A percentile compares a stretch with the other conserved stretches of the same genome.
Evolutionary conservation across 2,888 invertebrate genomes (phyloP).

Genomic region (Melinaea marsaeus): DNA sequence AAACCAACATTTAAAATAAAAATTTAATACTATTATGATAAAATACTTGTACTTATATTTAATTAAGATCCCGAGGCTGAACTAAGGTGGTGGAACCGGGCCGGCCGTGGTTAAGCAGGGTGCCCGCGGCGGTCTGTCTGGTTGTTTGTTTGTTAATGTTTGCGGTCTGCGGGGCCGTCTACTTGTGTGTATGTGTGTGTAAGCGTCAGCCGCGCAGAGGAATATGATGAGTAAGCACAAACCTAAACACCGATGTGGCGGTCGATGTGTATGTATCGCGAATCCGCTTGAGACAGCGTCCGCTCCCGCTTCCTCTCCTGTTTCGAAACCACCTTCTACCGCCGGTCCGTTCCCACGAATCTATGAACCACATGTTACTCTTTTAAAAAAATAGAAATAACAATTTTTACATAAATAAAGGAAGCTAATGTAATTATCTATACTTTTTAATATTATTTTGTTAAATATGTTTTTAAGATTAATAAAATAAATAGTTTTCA

Average conservation of each 20-base stretch:
- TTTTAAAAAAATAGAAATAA: background rate
- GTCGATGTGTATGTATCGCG: constrained; percentile 52
- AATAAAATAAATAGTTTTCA: too few species aligned
- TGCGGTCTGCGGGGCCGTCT: constrained; percentile 51
- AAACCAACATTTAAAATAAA: constrained; percentile 11
- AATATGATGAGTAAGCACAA: constrained; percentile 70
- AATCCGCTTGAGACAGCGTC: constrained; percentile 51
- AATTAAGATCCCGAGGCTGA: constrained; percentile 70
- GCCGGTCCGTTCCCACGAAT: constrained; percentile 64
- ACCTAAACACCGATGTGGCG: constrained; percentile 71
- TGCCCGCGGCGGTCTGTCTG: constrained; percentile 54
- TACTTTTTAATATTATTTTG: too few species aligned
- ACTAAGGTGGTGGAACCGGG: constrained; percentile 44
- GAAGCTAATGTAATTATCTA: background rate
- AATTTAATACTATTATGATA: constrained; percentile 32
- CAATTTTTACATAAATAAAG: constrained; percentile 5
- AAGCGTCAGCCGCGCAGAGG: constrained; percentile 53
- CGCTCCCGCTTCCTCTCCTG: constrained; percentile 35
- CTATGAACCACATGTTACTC: constrained; percentile 38
- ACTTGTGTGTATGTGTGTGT: constrained; percentile 37
- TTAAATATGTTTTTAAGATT: background rate
- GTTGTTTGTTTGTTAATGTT: constrained; percentile 56
- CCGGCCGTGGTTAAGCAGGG: constrained; percentile 50
- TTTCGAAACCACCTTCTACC: constrained; percentile 17
- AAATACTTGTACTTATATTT: constrained; percentile 72